phyloP scores from a whole-genome alignment of 1,140 invertebrate genomes.

The Penaeus japonicus region DNA sequence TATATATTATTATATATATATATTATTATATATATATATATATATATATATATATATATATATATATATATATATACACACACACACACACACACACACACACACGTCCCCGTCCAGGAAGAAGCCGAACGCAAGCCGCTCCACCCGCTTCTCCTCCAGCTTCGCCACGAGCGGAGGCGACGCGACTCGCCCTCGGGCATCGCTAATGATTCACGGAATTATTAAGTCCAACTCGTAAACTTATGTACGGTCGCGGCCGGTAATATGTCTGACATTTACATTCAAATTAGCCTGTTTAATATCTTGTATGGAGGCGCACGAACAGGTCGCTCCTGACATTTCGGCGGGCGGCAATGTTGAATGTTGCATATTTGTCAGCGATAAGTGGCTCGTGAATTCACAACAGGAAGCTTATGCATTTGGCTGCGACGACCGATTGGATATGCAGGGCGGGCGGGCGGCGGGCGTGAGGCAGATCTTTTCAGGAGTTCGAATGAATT shows the following conservation, averaged over 20 bases:
- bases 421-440: neutral
- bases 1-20: neutral
- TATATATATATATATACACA: neutral
- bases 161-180: neutral
- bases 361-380: neutral
- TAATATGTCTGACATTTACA: conserved; percentile 42
- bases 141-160: neutral
- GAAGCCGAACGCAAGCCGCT: neutral
- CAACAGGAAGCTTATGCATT: neutral
- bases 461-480: neutral
- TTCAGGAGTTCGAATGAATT: neutral
- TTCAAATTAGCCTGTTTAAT: conserved; percentile 45
- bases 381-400: neutral
- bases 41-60: neutral
- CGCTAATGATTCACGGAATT: conserved; percentile 20
- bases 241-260: conserved; percentile 24
- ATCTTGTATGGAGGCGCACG: conserved; percentile 25
- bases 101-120: too few species aligned
- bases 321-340: neutral
- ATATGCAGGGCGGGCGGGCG: too few species aligned
- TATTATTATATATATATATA: neutral
- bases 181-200: neutral
- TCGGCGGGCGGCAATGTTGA: neutral
- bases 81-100: neutral
- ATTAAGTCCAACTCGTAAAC: conserved; percentile 10